Evolutionary conservation across 1,140 invertebrate species (phyloP), one percentile per base, ranked within the genome.

Genomic region (Orius laevigatus): DNA sequence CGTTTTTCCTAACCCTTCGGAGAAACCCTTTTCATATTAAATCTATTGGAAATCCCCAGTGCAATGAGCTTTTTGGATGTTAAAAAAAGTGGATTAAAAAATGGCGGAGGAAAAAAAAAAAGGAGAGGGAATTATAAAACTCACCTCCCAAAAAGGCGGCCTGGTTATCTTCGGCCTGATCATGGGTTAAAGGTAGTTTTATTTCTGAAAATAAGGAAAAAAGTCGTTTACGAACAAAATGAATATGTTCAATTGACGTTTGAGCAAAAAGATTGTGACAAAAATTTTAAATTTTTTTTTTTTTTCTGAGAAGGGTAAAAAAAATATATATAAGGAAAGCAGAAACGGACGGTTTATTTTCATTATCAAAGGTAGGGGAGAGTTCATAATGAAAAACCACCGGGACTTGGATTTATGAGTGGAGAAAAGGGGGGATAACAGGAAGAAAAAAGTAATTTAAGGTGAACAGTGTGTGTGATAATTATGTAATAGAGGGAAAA

Each of bases 91-190:
- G 25, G 25, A 25, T 25, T 25, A 25, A 25, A 25, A 25, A 25
- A 25, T 25, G 25, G 25, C 25, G 25, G 25, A 25, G 8, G 8
- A 25, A 25, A 25, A 25, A 25, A 25, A 25, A 25, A 25, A 8
- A 25, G 25, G 8, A 4, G 25, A 25, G 25, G 25, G 25, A 25
- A 25, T 25, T 25, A 25, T 25, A 25, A 25, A 36, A 50, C 48
- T 50, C 48, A 50, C 48, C 48, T 50, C 48, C 48, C 48, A 50
- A 41, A 32, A 44, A 50, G 40, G 15, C 25, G 19, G 48, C 48
- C 48, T 50, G 48, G 39, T 50, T 50, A 50, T 50, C 48, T 10
- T 43, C 12, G 40, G 40, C 40, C 41, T 39, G 31, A 41, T 39
- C 40, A 18, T 43, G 40, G 19, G 40, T 31, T 18, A 11, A 19